These are phyloP conservation scores for Wiebesia pumilae DNA, from an alignment of 1,140 invertebrate genomes.

Conservation along the genomic window DNA sequence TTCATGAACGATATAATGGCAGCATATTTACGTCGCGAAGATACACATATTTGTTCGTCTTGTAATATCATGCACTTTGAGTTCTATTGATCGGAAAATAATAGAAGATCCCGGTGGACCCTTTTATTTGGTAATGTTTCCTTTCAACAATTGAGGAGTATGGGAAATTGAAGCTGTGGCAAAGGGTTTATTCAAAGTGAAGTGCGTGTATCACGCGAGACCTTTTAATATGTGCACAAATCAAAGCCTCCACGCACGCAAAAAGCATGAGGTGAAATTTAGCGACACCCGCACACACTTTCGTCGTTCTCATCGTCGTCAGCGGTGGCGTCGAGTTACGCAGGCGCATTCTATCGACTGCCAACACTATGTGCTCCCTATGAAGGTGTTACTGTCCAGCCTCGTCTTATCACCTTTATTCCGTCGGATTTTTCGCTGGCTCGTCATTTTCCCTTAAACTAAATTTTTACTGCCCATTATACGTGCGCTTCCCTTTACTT, in stretches of 20 bases:
- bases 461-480: not conserved
- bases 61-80: not conserved
- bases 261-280: not conserved
- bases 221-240: not conserved
- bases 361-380: not conserved
- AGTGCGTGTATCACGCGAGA: not conserved
- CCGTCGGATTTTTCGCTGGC: not conserved
- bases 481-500: not conserved
- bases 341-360: conserved; percentile 8
- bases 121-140: not conserved
- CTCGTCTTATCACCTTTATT: not conserved
- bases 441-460: not conserved
- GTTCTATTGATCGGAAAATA: not conserved
- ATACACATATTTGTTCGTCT: not conserved
- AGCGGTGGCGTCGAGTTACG: too few species aligned
- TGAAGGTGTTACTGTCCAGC: not conserved
- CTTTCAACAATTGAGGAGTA: too few species aligned
- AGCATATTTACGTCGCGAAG: too few species aligned
- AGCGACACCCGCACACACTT: not conserved
- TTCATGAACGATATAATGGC: too few species aligned
- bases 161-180: not conserved
- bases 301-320: too few species aligned
- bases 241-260: too few species aligned
- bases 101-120: not conserved
- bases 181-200: conserved; percentile 32